Evolutionary conservation across 2,797 vertebrate species (phyloP).

Genomic region (Alcedo quadribrachys): DNA sequence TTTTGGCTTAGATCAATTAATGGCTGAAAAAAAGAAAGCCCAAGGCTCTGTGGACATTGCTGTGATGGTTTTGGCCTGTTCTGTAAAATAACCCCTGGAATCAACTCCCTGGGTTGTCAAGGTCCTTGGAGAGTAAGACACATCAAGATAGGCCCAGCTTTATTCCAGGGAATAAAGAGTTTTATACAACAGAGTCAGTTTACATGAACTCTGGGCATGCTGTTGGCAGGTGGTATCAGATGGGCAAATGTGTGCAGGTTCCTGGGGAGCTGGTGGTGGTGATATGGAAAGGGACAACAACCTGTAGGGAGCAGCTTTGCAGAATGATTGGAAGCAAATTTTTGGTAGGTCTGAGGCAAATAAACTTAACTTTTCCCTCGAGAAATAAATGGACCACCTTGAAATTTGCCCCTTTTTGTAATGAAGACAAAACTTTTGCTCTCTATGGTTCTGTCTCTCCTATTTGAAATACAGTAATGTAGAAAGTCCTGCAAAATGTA

Average conservation of each 20-base stretch:
- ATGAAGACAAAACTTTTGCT: not conserved
- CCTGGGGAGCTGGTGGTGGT: not conserved
- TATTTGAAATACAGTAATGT: not conserved
- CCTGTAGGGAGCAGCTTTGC: not conserved
- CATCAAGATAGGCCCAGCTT: not conserved
- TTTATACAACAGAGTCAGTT: not conserved
- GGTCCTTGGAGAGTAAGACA: not conserved
- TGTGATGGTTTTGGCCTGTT: not conserved
- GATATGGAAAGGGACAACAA: not conserved
- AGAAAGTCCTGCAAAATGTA: not conserved
- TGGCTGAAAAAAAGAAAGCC: not conserved
- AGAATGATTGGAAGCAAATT: not conserved
- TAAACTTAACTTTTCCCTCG: not conserved
- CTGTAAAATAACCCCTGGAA: not conserved
- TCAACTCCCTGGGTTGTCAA: not conserved
- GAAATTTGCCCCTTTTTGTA: not conserved
- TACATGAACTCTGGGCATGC: rapidly evolving
- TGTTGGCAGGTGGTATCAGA: not conserved
- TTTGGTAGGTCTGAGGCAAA: not conserved
- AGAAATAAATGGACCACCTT: not conserved
- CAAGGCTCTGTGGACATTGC: not conserved
- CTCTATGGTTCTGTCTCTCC: not conserved
- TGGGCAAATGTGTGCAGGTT: not conserved
- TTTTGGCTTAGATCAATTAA: not conserved
- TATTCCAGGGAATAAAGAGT: not conserved